phyloP scores from a whole-genome alignment of 2,113 vertebrate species.

The Trogon surrucura region DNA sequence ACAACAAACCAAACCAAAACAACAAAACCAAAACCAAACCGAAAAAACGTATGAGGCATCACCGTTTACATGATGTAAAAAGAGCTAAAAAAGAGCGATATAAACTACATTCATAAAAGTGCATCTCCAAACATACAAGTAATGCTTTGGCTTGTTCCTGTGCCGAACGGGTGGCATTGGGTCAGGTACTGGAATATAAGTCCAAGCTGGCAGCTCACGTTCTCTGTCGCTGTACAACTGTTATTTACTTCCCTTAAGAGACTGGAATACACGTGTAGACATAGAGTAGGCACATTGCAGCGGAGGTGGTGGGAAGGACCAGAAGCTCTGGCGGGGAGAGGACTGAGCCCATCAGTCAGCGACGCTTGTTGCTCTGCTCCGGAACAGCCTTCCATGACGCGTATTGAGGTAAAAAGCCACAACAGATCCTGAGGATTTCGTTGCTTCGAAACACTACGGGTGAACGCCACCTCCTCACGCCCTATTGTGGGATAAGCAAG shows the following conservation, averaged over 20 bases:
- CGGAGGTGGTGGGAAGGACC: conserved; percentile 2
- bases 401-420: conserved; percentile 63
- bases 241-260: background rate
- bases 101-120: conserved; percentile 92
- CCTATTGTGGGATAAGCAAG: background rate
- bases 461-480: background rate
- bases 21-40: background rate
- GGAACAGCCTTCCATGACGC: background rate
- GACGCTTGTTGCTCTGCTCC: conserved; percentile 17
- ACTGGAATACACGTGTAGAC: background rate
- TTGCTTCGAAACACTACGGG: background rate
- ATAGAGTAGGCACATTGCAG: conserved; percentile 7
- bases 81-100: conserved; percentile 84
- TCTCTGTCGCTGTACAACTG: conserved; percentile 9
- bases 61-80: conserved; percentile 89
- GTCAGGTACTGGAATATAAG: background rate
- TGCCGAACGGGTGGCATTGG: conserved; percentile 57
- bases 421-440: conserved; percentile 43
- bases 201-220: conserved; percentile 32
- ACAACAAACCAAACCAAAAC: too few species aligned
- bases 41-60: conserved; percentile 81
- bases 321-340: background rate
- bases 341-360: background rate
- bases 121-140: conserved; percentile 85
- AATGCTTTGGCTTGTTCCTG: conserved; percentile 82